Conservation (phyloP, 2,888 invertebrate species). For the Xestoiulus laeticollis region DNA sequence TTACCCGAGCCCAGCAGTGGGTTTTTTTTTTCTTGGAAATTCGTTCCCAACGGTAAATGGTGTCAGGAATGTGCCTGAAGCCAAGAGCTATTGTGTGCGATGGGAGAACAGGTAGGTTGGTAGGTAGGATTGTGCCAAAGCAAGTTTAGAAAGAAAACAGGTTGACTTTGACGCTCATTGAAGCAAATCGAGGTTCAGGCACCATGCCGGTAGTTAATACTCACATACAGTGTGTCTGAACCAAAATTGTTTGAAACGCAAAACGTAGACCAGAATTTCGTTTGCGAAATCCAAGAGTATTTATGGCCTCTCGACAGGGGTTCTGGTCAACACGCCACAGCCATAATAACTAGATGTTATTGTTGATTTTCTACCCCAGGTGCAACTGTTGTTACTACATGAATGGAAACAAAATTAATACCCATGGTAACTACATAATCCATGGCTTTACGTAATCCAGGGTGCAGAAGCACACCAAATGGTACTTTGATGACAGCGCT, state of each 20-base stretch:
- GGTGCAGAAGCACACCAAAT: too few species aligned
- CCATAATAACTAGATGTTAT: neutral
- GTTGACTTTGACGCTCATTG: slow-evolving; percentile 38
- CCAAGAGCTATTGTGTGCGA: neutral
- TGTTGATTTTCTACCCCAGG: slow-evolving; percentile 1
- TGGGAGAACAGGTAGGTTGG: slow-evolving; percentile 35
- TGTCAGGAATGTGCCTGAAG: slow-evolving; percentile 38
- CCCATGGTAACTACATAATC: neutral
- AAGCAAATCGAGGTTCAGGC: slow-evolving; percentile 19
- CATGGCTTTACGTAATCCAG: too few species aligned
- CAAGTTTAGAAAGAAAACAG: neutral
- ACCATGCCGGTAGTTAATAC: neutral
- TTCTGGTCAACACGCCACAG: neutral
- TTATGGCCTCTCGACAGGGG: slow-evolving; percentile 23
- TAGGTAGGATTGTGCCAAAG: neutral
- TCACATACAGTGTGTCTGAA: neutral
- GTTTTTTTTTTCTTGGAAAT: neutral
- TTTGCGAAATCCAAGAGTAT: neutral
- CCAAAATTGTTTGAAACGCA: neutral
- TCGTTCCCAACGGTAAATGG: slow-evolving; percentile 28
- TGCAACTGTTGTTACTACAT: neutral
- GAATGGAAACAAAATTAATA: neutral
- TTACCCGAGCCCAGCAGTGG: neutral
- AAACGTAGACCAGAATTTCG: neutral
- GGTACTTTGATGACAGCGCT: too few species aligned